These are phyloP conservation scores for Herpetotheres cachinnans DNA, from an alignment of 2,113 vertebrate species.

Conservation along the genomic window DNA sequence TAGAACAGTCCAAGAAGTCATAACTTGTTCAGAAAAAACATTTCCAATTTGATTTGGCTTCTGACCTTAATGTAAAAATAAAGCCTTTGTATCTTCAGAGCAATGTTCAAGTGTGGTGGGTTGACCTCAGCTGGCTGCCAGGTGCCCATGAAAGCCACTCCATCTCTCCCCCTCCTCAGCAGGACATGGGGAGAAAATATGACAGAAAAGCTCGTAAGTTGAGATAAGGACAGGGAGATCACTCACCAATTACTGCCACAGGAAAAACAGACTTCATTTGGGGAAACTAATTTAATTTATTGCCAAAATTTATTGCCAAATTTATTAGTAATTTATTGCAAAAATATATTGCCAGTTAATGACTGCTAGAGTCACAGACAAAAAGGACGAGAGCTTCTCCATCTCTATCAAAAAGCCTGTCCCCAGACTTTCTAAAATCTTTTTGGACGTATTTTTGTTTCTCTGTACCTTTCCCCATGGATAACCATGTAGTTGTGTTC, in stretches of 20 bases:
- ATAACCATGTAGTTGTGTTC: neutral
- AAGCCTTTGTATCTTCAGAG: neutral
- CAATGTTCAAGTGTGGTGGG: neutral
- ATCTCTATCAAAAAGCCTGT: neutral
- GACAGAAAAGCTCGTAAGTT: neutral
- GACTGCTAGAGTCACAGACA: neutral
- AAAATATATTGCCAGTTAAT: neutral
- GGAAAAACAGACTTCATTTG: neutral
- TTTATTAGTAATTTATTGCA: too few relatives aligned
- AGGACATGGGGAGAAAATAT: neutral
- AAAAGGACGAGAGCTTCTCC: neutral
- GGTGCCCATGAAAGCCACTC: neutral
- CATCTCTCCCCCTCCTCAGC: neutral
- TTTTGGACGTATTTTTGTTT: neutral
- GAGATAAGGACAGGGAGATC: neutral
- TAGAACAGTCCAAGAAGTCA: neutral
- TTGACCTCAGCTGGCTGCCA: neutral
- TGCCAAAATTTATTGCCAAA: neutral
- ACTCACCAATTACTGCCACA: neutral
- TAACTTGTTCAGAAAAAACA: constrained; percentile 2
- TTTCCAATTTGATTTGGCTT: neutral
- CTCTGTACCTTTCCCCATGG: neutral
- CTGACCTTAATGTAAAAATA: neutral
- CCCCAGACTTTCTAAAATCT: neutral
- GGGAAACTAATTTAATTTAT: neutral